phyloP scores from a whole-genome alignment of 2,113 vertebrate genomes.

The Syngnathus scovelli region DNA sequence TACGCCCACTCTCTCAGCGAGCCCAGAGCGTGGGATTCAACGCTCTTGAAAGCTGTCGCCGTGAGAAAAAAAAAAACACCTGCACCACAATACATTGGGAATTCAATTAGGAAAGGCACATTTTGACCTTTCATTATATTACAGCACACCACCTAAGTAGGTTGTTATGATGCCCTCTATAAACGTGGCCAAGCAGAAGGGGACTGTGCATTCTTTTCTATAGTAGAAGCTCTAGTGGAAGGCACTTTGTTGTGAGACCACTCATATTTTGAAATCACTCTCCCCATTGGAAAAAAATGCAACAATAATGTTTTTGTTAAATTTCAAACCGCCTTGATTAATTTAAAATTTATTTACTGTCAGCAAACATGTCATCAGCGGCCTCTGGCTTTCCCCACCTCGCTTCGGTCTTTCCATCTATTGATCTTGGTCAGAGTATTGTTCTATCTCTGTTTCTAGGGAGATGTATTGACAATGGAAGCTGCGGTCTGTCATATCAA shows the following conservation, averaged over 20 bases:
- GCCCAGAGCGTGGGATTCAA: slow-evolving; percentile 26
- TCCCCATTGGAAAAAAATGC: not conserved
- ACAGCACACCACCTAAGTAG: not conserved
- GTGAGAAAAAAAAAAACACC: slow-evolving; percentile 14
- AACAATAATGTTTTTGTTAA: too few relatives aligned
- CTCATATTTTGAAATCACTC: not conserved
- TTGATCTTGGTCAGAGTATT: slow-evolving; percentile 23
- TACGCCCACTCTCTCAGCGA: slow-evolving; percentile 19
- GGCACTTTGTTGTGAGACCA: not conserved
- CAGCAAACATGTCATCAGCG: not conserved
- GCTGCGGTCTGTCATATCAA: slow-evolving; percentile 53
- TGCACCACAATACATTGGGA: slow-evolving; percentile 30
- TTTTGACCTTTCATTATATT: slow-evolving; percentile 39
- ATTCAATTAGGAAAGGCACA: slow-evolving; percentile 49
- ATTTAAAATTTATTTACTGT: too few relatives aligned
- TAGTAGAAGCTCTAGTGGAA: not conserved
- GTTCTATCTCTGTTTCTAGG: slow-evolving; percentile 25
- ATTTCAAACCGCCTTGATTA: too few relatives aligned
- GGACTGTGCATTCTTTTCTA: not conserved
- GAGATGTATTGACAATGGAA: slow-evolving; percentile 54
- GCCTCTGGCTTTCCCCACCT: slow-evolving; percentile 1
- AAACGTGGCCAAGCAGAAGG: slow-evolving; percentile 3
- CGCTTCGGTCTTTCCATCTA: slow-evolving; percentile 5
- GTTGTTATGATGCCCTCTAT: slow-evolving; percentile 12
- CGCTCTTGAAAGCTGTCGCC: slow-evolving; percentile 39